phyloP scores from a whole-genome alignment of 1,140 invertebrate species.

The Plectrocnemia conspersa region DNA sequence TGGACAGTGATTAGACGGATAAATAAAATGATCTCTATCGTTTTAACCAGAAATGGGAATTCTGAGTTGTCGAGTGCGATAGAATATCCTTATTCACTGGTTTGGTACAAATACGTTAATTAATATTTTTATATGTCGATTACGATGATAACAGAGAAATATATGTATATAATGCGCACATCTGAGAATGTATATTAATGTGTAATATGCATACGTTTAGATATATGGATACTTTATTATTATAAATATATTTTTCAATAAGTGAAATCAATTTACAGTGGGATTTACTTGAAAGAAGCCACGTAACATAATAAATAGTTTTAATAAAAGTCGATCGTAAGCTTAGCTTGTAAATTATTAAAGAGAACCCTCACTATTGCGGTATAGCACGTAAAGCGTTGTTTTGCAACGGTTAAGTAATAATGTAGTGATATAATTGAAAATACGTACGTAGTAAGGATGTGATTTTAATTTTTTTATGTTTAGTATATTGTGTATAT shows the following conservation, averaged over 20 bases:
- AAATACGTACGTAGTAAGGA: no score
- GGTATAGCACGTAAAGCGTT: no score
- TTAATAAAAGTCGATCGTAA: constrained; percentile 19
- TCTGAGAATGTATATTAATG: neutral
- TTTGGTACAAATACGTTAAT: constrained; percentile 34
- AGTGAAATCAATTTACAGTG: constrained; percentile 36
- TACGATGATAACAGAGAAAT: neutral
- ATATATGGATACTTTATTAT: neutral
- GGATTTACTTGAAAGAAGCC: constrained; percentile 36
- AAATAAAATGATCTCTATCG: constrained; percentile 14
- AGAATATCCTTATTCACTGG: constrained; percentile 26
- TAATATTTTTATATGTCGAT: constrained; percentile 31
- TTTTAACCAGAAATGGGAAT: constrained; percentile 4
- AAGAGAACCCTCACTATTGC: no score
- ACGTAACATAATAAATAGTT: constrained; percentile 28
- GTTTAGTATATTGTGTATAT: no score
- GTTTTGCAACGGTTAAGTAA: no score
- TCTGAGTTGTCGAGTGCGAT: neutral
- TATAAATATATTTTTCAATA: constrained; percentile 3
- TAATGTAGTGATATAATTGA: no score
- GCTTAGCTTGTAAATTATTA: constrained; percentile 23
- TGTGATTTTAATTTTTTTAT: no score
- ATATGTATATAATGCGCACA: constrained; percentile 3
- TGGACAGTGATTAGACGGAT: no score
- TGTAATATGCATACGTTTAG: no score